Evolutionary conservation across 2,797 vertebrate genomes (phyloP), one percentile per base, ranked within the genome.

Genomic region (Pseudotriccus pelzelni): DNA sequence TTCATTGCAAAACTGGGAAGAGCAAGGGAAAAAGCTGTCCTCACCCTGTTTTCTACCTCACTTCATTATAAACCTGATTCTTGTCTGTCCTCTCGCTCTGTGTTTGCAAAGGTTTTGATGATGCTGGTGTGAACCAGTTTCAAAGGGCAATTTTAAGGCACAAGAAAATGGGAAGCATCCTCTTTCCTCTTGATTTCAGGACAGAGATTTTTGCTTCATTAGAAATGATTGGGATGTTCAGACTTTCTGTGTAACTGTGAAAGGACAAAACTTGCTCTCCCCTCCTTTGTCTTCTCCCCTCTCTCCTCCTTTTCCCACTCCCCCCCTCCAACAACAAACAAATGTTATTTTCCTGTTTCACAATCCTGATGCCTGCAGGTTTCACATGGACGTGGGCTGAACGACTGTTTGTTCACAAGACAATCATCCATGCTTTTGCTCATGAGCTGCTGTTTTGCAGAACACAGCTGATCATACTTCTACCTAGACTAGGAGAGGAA

Each of bases 1-100:
- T 83, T 92, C 62, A 85, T 91, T 95, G 74, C 39, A 77, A 85
- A 94, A 14, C 84, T 87, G 46, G 75, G 47, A 96, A 93, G 58
- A 91, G 53, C 56, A 34, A 44, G 55, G 23, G 43, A 60, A 95
- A 96, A 90, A 92, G 58, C 47, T 55, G 44, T 88, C 49, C 64
- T 92, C 69, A 75, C 68, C 68, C 82, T 95, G 68, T 94, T 94
- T 96, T 74, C 58, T 87, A 27, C 47, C 64, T 94, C 53, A 55
- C 39, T 89, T 93, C 68, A 34, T 87, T 82, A 53, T 74, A 74
- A 94, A 89, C 43, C 39, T 85, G 15, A 24, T 83, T 69, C n/a
- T 6, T 39, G 39, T 41, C 52, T 87, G 36, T 90, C 43, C 47
- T 58, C 49, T 92, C 36, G 37, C 30, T 77, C 67, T 68, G n/a